Evolutionary conservation across 2,797 vertebrate species (phyloP).

Genomic region (Cirrhinus molitorella): DNA sequence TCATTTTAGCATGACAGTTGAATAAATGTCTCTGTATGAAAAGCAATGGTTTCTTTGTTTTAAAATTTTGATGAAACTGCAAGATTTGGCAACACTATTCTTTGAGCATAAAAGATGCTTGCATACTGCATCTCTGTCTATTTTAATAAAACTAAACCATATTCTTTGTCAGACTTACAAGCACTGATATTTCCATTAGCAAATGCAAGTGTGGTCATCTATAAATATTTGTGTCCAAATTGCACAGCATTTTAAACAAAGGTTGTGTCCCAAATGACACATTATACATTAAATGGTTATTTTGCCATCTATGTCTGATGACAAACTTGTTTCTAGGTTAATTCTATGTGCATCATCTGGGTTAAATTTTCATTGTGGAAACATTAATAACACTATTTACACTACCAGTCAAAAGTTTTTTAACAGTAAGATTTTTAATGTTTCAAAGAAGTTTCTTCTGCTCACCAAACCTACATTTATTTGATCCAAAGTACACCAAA

Average conservation of each 20-base stretch:
- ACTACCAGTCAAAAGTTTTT: too few species aligned
- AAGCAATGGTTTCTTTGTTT: slow-evolving; percentile 10
- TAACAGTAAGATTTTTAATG: too few species aligned
- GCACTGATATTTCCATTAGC: background rate
- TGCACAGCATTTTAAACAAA: background rate
- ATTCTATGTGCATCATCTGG: background rate
- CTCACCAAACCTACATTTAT: too few species aligned
- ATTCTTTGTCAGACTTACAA: background rate
- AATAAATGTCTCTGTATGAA: slow-evolving; percentile 55
- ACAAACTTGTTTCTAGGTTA: background rate
- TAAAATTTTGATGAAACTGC: background rate
- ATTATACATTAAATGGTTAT: background rate
- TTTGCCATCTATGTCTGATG: background rate
- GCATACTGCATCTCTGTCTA: background rate
- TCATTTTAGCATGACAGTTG: slow-evolving; percentile 47
- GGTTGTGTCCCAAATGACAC: background rate
- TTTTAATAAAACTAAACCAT: background rate
- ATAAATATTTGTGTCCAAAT: background rate
- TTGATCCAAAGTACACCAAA: too few species aligned
- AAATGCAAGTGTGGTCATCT: background rate
- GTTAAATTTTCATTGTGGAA: background rate
- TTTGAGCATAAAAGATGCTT: background rate
- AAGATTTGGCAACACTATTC: background rate
- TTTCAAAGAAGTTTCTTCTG: too few species aligned
- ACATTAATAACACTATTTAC: background rate